Evolutionary conservation across 2,113 vertebrate genomes (phyloP), one percentile per base, ranked within the genome.

Genomic region (Egretta garzetta): DNA sequence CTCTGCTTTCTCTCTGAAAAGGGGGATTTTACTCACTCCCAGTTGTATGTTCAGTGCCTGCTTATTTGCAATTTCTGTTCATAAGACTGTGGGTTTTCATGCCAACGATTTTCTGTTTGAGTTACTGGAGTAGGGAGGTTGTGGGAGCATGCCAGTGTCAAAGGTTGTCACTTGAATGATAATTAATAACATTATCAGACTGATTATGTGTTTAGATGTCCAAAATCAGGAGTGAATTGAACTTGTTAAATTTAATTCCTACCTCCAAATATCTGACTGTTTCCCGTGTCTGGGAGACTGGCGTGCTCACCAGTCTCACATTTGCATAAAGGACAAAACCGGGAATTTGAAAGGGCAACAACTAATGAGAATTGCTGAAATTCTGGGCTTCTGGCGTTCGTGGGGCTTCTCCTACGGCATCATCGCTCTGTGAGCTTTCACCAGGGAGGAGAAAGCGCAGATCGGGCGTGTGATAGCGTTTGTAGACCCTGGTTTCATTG

Each of bases 181-280:
- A 98, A 98, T 98, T 97, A 97, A 98, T 97, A 95, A 97, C 89
- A 95, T 97, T 96, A 98, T 96, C 93, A 91, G 86, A 74, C 91
- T 97, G 96, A 97, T 97, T 97, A 97, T 97, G 94, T 96, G 93
- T 97, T 97, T 95, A 96, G 96, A 96, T 97, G 86, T 97, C 97
- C 97, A 93, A 92, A 97, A 97, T 96, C 92, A 96, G 88, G 76
- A 97, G 92, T 95, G 95, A 97, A 97, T 94, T 95, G 95, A 97
- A 97, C 89, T 97, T 96, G 95, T 96, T 97, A 94, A 97, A 95
- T 97, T 97, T 96, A 96, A 92, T 97, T 97, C 88, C 88, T 97
- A 93, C 89, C 93, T 97, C 96, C 9, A 1, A 96, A 88, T 88
- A 90, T 73, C 76, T 56, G 88, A 72, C 66, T 76, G 45, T 77